Base-by-base conservation (phyloP, 2,888 invertebrate species). In the Phytoseiulus persimilis region DNA sequence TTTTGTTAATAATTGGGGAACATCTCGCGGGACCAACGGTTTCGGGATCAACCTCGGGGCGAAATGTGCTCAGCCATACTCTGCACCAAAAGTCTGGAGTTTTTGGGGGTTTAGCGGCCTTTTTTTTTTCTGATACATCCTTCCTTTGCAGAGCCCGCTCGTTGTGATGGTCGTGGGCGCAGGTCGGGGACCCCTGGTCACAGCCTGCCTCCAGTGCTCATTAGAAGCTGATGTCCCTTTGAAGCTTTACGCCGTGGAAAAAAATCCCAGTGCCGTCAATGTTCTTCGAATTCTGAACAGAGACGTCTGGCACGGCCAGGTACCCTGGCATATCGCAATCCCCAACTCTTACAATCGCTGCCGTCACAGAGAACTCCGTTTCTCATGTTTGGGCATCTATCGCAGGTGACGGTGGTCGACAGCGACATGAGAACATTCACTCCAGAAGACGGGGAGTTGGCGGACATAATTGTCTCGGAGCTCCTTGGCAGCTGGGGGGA, bases 401-500 rank as follows among this genome's bases (percentile, higher is more conserved):
- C 9, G 0, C 33, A 94, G 91, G 96, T 97, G 0, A 95, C 95
- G 1, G 95, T 98, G 1, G 94, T 97, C 83, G 95, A 95, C 1
- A 95, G 95, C 90, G 98, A 98, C 93, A 98, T 98, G 97, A 94
- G 98, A 90, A 94, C 95, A 65, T 95, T 96, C 93, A 93, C 95
- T 90, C 95, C 96, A 0, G 95, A 96, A 0, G 39, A 45, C 5
- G 87, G 87, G 0, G 96, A 96, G 91, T 95, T 96, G 92, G 98
- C 98, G 0, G 99, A 99, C 93, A 96, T 99, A 91, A 94, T 99
- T 90, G 96, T 99, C 39, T 98, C 98, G 0, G 99, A 99, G 93
- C 94, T 99, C 87, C 94, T 99, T 90, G 99, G 97, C 0, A 98
- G 98, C 0, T 99, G 99, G 94, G 98, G 98, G 32, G 99, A 99